Conservation (phyloP, 1,140 invertebrate genomes). For the Zaprionus africanus region DNA sequence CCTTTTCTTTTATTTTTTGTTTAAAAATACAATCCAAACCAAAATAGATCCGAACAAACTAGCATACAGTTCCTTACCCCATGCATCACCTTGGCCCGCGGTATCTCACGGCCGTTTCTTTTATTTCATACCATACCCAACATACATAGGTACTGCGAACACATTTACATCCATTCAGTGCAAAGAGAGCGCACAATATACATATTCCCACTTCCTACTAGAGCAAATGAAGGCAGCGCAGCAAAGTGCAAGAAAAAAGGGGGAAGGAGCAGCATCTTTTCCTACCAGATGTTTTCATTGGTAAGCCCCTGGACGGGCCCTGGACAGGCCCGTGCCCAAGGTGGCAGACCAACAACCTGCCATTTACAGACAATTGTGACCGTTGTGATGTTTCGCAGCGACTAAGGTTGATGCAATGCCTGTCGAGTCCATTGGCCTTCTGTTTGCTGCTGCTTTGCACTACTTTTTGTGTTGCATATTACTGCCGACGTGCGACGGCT, state of each 20-base stretch:
- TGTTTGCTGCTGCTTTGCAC: conserved; percentile 65
- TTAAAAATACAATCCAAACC: too few relatives aligned
- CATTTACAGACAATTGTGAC: conserved; percentile 60
- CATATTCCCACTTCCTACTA: conserved; percentile 50
- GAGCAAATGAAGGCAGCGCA: conserved; percentile 51
- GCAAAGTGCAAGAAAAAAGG: conserved; percentile 36
- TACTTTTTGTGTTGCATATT: conserved; percentile 73
- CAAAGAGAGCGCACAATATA: conserved; percentile 64
- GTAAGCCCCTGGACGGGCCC: conserved; percentile 52
- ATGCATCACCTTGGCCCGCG: too few relatives aligned
- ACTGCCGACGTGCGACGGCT: conserved; percentile 37
- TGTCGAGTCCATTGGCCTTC: conserved; percentile 72
- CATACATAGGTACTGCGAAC: background rate
- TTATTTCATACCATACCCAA: too few relatives aligned
- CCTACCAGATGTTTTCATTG: conserved; percentile 67
- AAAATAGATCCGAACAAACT: too few relatives aligned
- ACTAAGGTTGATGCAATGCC: conserved; percentile 26
- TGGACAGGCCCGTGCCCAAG: background rate
- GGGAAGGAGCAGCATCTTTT: conserved; percentile 33
- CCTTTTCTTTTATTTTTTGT: too few relatives aligned
- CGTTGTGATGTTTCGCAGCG: conserved; percentile 38
- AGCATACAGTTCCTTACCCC: too few relatives aligned
- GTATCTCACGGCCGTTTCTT: too few relatives aligned
- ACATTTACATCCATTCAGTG: background rate
- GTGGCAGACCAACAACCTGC: conserved; percentile 45